Conservation (phyloP, 1,140 invertebrate species). For the Harpegnathos saltator region DNA sequence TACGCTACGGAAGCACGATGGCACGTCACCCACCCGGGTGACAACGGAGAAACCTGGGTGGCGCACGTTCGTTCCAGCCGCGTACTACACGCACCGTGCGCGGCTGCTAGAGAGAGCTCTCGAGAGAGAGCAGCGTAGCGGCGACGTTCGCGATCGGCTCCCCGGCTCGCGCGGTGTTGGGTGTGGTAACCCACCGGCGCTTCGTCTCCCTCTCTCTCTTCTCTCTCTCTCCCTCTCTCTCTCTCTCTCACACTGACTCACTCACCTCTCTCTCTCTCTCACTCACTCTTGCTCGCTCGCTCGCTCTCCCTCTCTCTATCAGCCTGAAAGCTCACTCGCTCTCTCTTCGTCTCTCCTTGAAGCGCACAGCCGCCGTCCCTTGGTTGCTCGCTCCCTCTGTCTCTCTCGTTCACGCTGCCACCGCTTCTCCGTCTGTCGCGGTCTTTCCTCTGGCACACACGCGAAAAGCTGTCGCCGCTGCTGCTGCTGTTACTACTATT, state of each 20-base stretch:
- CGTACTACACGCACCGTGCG: constrained; percentile 42
- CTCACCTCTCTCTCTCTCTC: constrained; percentile 39
- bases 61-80: constrained; percentile 50
- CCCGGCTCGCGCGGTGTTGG: constrained; percentile 83
- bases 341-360: no score
- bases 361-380: no score
- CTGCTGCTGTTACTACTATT: constrained; percentile 13
- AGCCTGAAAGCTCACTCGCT: no score
- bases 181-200: constrained; percentile 85
- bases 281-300: constrained; percentile 26
- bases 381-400: constrained; percentile 6
- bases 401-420: neutral
- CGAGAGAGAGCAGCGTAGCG: constrained; percentile 59
- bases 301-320: constrained; percentile 4
- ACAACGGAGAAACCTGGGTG: neutral
- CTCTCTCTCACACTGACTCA: constrained; percentile 10
- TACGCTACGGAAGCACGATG: neutral
- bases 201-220: constrained; percentile 66
- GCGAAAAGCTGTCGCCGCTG: constrained; percentile 29
- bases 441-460: constrained; percentile 42
- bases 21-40: neutral
- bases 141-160: constrained; percentile 73
- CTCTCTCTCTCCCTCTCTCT: constrained; percentile 41
- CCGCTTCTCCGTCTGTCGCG: neutral
- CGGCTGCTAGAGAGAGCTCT: constrained; percentile 47